Evolutionary conservation across 2,888 invertebrate genomes (phyloP).

Genomic region (Temnothorax unifasciatus): DNA sequence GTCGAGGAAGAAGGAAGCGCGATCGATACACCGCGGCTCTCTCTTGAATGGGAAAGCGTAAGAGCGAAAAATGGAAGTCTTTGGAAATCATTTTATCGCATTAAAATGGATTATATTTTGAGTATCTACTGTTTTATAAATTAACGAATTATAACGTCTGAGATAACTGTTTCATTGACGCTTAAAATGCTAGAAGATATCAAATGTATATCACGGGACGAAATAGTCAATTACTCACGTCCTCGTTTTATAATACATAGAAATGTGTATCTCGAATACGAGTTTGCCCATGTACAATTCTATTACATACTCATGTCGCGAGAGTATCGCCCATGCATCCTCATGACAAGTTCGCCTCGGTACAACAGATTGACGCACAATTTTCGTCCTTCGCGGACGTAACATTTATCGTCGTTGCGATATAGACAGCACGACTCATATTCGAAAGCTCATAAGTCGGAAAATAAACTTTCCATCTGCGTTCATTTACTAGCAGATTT

Average conservation of each 20-base stretch:
- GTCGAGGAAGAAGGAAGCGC: neutral
- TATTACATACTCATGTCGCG: neutral
- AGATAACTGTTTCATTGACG: neutral
- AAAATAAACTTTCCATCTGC: conserved; percentile 13
- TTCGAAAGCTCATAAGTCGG: neutral
- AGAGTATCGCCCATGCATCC: neutral
- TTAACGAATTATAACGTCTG: neutral
- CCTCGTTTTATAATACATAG: neutral
- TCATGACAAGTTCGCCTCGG: neutral
- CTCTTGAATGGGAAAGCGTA: neutral
- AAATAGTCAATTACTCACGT: conserved; percentile 1
- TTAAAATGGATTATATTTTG: conserved; percentile 1
- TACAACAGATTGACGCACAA: conserved; percentile 17
- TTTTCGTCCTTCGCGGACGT: conserved; percentile 19
- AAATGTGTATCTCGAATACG: conserved; percentile 7
- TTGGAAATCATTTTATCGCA: conserved; percentile 4
- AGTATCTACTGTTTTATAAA: neutral
- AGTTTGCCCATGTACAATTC: conserved; percentile 4
- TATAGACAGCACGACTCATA: neutral
- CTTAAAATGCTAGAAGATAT: neutral
- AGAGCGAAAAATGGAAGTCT: neutral
- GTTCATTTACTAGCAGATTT: neutral
- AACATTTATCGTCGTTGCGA: conserved; percentile 38
- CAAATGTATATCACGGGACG: neutral
- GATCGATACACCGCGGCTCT: conserved; percentile 23